These are phyloP conservation scores for Heteromyza rotundicornis DNA, from an alignment of 2,888 invertebrate genomes.

Conservation along the genomic window DNA sequence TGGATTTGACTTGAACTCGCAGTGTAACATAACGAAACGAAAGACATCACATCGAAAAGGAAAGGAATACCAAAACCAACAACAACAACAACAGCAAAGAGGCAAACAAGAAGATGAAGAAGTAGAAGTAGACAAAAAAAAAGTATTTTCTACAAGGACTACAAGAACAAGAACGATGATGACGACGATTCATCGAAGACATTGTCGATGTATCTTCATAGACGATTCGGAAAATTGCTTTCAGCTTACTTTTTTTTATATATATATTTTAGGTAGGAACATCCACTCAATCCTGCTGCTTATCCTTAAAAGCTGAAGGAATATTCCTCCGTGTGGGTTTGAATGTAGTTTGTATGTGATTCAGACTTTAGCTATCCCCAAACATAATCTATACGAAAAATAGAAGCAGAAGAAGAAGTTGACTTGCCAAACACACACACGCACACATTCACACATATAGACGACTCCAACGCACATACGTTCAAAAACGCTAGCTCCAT, in stretches of 20 bases:
- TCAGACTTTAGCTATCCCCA: background rate
- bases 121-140: background rate
- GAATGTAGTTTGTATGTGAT: conserved; percentile 2
- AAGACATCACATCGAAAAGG: background rate
- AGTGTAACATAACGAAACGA: background rate
- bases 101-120: too few species aligned
- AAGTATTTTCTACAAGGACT: background rate
- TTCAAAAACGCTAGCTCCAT: conserved; percentile 21
- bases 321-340: conserved; percentile 7
- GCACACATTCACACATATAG: conserved; percentile 24
- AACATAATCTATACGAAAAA: too few species aligned
- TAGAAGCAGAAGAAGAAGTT: background rate
- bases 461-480: too few species aligned
- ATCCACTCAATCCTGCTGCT: conserved; percentile 17
- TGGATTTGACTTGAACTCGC: background rate
- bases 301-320: conserved; percentile 9
- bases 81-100: background rate
- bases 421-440: conserved; percentile 21
- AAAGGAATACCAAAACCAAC: background rate
- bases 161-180: background rate
- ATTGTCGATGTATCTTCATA: conserved; percentile 33
- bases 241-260: conserved; percentile 54
- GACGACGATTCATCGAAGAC: conserved; percentile 4
- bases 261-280: too few species aligned
- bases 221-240: conserved; percentile 54